Evolutionary conservation across 2,888 invertebrate species (phyloP), one percentile per base, ranked within the genome.

Genomic region (Ctena decussata): DNA sequence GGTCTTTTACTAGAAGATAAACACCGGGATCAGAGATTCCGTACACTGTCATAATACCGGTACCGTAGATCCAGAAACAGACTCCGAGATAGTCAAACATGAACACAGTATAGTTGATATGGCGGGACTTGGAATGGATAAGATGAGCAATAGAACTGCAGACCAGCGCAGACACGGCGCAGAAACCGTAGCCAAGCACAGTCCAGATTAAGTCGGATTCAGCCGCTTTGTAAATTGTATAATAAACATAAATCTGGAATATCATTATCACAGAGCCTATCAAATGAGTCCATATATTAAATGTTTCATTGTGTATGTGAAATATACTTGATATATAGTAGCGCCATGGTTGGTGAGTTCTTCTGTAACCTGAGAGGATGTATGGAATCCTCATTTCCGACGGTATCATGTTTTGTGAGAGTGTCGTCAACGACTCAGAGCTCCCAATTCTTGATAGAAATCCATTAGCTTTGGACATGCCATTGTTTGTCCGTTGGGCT

Each of bases 361-460:
- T 82, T 15, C 94, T 90, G 80, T 93, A 94, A 21, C 94, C 94
- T 18, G 83, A 75, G 24, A 89, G 70, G 1, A 94, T 87, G 65
- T 90, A 84, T 0, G 93, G 92, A 39, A 93, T 90, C 18, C 89
- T 91, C 82, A 94, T 90, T 44, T 93, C 84, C 30, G 79, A n/a
- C 1, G 94, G 93, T 8, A 94, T 91, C 24, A 91, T 80, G 30
- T 89, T 84, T 18, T 72, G 65, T 8, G 46, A 24, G 1, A 84
- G 30, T 0, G 89, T 89, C 21, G 46, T 18, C 3, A 46, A 3
- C 21, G 8, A 3, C 46, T 46, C 18, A 21, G 46, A 18, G n/a
- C n/a, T n/a, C n/a, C n/a, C n/a, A n/a, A n/a, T n/a, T n/a, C n/a
- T n/a, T n/a, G n/a, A n/a, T n/a, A n/a, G n/a, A n/a, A n/a, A n/a